Evolutionary conservation across 2,888 invertebrate genomes (phyloP).

Genomic region (Amblyteles armatorius): DNA sequence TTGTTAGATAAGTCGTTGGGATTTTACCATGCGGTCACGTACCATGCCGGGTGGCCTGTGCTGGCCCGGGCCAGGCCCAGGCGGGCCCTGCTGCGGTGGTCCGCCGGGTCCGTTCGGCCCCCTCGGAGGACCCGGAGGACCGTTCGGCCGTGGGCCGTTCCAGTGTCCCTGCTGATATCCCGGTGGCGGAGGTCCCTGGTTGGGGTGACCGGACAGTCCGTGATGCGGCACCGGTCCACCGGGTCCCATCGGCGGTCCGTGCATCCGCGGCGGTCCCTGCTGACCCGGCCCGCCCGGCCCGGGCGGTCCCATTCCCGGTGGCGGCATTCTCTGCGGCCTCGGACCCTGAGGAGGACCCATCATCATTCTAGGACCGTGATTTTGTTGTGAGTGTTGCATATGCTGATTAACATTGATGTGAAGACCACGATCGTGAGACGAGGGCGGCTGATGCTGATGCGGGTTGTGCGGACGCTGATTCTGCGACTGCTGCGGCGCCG

Average conservation of each 20-base stretch:
- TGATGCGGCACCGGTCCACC: conserved; percentile 87
- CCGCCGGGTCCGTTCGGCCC: conserved; percentile 86
- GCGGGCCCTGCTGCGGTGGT: conserved; percentile 87
- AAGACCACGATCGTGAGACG: conserved; percentile 85
- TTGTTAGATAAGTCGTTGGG: conserved; percentile 22
- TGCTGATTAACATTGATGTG: conserved; percentile 86
- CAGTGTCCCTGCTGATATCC: conserved; percentile 88
- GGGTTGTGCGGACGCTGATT: conserved; percentile 87
- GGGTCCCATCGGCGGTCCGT: conserved; percentile 85
- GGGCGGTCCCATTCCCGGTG: conserved; percentile 85
- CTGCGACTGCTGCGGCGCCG: conserved; percentile 88
- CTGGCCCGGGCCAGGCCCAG: conserved; percentile 85
- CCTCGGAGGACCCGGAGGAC: conserved; percentile 86
- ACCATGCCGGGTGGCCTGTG: conserved; percentile 87
- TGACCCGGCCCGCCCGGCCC: conserved; percentile 86
- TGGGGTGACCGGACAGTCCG: conserved; percentile 86
- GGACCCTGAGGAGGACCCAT: conserved; percentile 86
- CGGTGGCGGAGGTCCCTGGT: conserved; percentile 86
- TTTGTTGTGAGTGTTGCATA: conserved; percentile 86
- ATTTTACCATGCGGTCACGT: conserved; percentile 74
- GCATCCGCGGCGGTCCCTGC: conserved; percentile 84
- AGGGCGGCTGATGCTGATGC: conserved; percentile 85
- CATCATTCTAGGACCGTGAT: conserved; percentile 86
- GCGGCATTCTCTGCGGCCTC: conserved; percentile 81
- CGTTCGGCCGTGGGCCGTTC: conserved; percentile 87